Evolutionary conservation across 1,140 invertebrate genomes (phyloP), one percentile per base, ranked within the genome.

Genomic region (Drosophila tropicalis): DNA sequence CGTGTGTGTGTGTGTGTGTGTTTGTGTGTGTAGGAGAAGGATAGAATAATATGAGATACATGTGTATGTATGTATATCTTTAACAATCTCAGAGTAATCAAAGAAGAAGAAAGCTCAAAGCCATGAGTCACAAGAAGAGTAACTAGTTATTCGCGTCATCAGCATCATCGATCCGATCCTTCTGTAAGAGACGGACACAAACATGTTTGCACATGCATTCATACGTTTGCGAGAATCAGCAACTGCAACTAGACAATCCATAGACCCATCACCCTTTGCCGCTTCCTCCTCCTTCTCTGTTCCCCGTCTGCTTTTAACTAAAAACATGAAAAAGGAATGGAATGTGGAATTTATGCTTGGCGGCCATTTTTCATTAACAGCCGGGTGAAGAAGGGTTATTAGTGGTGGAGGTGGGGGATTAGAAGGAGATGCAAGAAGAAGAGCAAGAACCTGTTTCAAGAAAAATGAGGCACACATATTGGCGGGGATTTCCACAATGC

Each of bases 291-390:
- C n/a, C 6, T 15, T 2, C 7, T 7, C 5, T 3, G 0, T 6
- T n/a, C n/a, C 3, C 5, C n/a, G 5, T n/a, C 10, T 0, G 1
- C 5, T 15, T 15, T 44, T 15, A 7, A 44, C 13, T 44, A 44
- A 6, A 29, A 9, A 17, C 44, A 19, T 51, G 44, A 12, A 51
- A 10, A 47, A 51, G 44, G 44, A 51, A 51, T 58, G 72, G 73
- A 76, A 75, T 76, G 73, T 39, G 57, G 56, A 54, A 70, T 19
- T 54, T 47, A 36, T 47, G 44, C 36, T 56, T 62, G 76, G 34
- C 70, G 57, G 74, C 75, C 73, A 77, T 77, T 77, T 77, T 77
- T 77, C 41, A 55, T 47, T 39, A 73, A 70, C 19, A 71, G 40
- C 19, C 29, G 44, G 17, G 17, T 1, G 44, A 1, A 2, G 17